These are phyloP conservation scores for Auanema sp. DNA, from an alignment of 2,888 invertebrate species.

Conservation along the genomic window DNA sequence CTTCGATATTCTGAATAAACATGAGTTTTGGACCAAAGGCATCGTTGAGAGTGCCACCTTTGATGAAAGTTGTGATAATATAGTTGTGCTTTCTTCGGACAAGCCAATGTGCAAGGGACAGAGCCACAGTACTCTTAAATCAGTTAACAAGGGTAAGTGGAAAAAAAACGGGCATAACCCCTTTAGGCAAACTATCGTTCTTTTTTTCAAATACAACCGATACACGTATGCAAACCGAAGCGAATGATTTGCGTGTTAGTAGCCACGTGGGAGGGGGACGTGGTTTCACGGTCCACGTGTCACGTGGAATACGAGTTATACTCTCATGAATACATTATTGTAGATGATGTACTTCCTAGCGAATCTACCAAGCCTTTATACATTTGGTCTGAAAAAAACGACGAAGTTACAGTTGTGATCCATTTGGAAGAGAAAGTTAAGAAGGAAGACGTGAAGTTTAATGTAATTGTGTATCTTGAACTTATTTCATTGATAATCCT, in stretches of 20 bases:
- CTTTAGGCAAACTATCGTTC: not conserved
- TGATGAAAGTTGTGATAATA: conserved; percentile 10
- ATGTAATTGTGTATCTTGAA: not conserved
- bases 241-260: not conserved
- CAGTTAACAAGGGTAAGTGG: conserved; percentile 4
- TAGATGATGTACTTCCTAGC: not conserved
- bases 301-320: no score
- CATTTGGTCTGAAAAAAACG: conserved; percentile 17
- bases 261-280: no score
- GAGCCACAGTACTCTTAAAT: conserved; percentile 5
- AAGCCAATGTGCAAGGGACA: conserved; percentile 3
- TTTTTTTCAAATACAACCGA: not conserved
- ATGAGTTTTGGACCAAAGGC: conserved; percentile 10
- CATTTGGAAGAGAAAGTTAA: conserved; percentile 14
- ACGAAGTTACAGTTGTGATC: conserved; percentile 17
- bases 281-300: no score
- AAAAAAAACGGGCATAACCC: conserved; percentile 5
- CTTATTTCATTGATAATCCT: not conserved
- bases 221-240: not conserved
- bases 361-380: conserved; percentile 10
- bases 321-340: not conserved
- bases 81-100: conserved; percentile 11
- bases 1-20: conserved; percentile 3
- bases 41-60: conserved; percentile 8
- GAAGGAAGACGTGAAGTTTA: conserved; percentile 15